These are phyloP conservation scores for Meteorus cinctellus DNA, from an alignment of 2,888 invertebrate species.

Conservation along the genomic window DNA sequence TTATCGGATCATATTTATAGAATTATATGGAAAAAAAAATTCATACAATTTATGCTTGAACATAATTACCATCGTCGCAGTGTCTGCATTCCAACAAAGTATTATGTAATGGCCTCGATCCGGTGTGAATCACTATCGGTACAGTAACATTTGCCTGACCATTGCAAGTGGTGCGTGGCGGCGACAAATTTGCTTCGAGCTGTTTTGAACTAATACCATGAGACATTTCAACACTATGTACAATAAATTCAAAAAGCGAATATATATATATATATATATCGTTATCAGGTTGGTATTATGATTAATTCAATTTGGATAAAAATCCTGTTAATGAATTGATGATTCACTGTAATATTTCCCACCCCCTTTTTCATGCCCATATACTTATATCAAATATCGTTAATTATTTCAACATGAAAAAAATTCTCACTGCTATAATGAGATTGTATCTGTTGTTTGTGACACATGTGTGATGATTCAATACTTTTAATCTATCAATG, in stretches of 20 bases:
- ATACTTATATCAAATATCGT: too few relatives aligned
- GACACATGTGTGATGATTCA: too few relatives aligned
- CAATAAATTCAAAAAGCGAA: too few relatives aligned
- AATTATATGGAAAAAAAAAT: not conserved
- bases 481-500: too few relatives aligned
- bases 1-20: not conserved
- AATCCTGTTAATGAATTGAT: not conserved
- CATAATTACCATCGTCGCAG: conserved; percentile 20
- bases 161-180: conserved; percentile 21
- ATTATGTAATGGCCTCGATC: conserved; percentile 54
- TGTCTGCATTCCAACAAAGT: conserved; percentile 48
- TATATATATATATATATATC: too few relatives aligned
- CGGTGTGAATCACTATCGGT: conserved; percentile 52
- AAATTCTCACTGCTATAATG: too few relatives aligned
- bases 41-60: conserved; percentile 9
- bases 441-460: too few relatives aligned
- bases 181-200: not conserved
- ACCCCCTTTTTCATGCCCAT: too few relatives aligned
- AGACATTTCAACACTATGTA: not conserved
- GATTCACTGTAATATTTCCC: not conserved
- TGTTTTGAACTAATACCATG: not conserved
- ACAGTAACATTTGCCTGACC: conserved; percentile 50
- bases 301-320: not conserved
- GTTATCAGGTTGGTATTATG: too few relatives aligned
- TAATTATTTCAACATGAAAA: too few relatives aligned